These are phyloP conservation scores for Aurelia coerulea DNA, from an alignment of 30 jellyfish, hydroid and myxozoan genomes.

Conservation along the genomic window DNA sequence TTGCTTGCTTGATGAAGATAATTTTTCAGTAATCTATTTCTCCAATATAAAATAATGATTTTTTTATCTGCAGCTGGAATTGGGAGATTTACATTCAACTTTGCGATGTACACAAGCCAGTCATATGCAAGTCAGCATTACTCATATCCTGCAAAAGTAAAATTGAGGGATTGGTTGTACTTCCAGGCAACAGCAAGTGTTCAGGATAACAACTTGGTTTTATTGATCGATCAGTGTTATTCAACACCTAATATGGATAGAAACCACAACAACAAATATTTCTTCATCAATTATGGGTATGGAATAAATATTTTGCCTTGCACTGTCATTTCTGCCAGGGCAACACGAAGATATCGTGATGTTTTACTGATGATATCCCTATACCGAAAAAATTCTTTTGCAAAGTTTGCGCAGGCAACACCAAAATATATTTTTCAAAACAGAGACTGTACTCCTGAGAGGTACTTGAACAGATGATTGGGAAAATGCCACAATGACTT, in stretches of 20 bases:
- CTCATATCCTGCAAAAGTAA: constrained; percentile 30
- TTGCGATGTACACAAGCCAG: constrained; percentile 22
- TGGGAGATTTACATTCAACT: constrained; percentile 23
- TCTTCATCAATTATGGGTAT: constrained; percentile 38
- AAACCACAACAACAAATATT: background rate
- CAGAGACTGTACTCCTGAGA: no score
- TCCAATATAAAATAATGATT: background rate
- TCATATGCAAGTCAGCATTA: background rate
- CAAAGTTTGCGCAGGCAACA: no score
- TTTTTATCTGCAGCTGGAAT: constrained; percentile 27
- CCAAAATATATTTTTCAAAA: no score
- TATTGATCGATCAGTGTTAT: constrained; percentile 30
- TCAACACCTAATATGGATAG: constrained; percentile 34
- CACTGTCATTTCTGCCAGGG: no score
- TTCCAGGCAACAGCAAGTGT: constrained; percentile 28
- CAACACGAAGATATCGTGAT: no score
- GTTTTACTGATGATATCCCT: no score
- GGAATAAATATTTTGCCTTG: background rate
- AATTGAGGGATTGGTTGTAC: constrained; percentile 44
- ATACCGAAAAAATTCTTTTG: no score
- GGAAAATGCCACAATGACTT: no score
- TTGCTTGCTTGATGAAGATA: no score
- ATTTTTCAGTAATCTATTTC: no score
- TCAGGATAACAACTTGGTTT: constrained; percentile 12
- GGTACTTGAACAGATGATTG: no score